Percentiles rank a stretch among this genome's conserved stretches.
Evolutionary conservation across 2,888 invertebrate genomes (phyloP).

Genomic region (Platycheirus rosarum): DNA sequence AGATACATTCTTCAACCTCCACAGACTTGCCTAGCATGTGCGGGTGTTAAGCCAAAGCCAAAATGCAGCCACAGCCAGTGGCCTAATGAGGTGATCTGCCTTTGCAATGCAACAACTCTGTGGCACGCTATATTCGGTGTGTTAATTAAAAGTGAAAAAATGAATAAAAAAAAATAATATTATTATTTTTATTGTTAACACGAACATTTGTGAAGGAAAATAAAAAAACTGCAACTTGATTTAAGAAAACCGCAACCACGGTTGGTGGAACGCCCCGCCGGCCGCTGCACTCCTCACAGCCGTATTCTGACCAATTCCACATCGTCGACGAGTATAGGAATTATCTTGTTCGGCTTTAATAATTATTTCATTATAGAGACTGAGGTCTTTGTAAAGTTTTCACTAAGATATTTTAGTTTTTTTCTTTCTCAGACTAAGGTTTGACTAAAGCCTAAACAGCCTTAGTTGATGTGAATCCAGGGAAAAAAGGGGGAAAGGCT

Average conservation of each 20-base stretch:
- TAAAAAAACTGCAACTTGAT: slow-evolving; percentile 66
- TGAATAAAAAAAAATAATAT: slow-evolving; percentile 21
- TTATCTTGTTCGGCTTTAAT: slow-evolving; percentile 56
- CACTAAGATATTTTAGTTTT: slow-evolving; percentile 11
- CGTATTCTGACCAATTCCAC: slow-evolving; percentile 63
- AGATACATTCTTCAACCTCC: neutral
- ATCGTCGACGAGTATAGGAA: neutral
- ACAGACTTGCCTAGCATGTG: slow-evolving; percentile 28
- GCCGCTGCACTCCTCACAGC: too few species aligned
- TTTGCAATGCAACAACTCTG: slow-evolving; percentile 49
- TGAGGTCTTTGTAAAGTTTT: slow-evolving; percentile 50
- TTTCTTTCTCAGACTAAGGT: slow-evolving; percentile 42
- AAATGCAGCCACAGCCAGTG: slow-evolving; percentile 41
- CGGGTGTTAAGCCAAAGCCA: slow-evolving; percentile 58
- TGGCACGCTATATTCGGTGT: slow-evolving; percentile 68
- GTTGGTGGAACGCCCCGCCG: slow-evolving; percentile 63
- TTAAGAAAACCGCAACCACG: slow-evolving; percentile 69
- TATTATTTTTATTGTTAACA: slow-evolving; percentile 68
- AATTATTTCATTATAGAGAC: slow-evolving; percentile 73
- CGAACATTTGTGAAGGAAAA: slow-evolving; percentile 68
- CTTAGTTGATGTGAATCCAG: slow-evolving; percentile 47
- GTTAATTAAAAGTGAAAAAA: slow-evolving; percentile 69
- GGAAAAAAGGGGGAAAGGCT: slow-evolving; percentile 35
- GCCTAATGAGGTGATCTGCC: slow-evolving; percentile 66
- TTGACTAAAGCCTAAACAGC: slow-evolving; percentile 12